phyloP scores from a whole-genome alignment of 1,140 invertebrate species.

The Bombus sylvicola region DNA sequence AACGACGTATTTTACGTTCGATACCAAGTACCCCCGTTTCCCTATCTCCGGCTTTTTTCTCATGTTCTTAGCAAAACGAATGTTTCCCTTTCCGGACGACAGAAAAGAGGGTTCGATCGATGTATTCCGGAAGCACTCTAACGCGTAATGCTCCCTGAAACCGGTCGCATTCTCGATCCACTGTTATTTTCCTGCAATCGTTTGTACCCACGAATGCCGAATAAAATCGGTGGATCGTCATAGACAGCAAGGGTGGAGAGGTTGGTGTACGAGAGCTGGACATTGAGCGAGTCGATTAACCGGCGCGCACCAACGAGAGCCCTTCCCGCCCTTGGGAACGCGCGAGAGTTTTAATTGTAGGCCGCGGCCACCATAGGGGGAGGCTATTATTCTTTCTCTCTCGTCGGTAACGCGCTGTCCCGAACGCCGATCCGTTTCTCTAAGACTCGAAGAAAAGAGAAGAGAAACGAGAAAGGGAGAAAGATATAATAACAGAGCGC shows the following conservation, averaged over 20 bases:
- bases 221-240: background rate
- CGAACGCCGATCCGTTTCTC: slow-evolving; percentile 61
- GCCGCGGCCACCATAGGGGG: slow-evolving; percentile 62
- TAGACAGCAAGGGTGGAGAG: slow-evolving; percentile 28
- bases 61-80: slow-evolving; percentile 55
- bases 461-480: slow-evolving; percentile 60
- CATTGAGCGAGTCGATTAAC: slow-evolving; percentile 63
- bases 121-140: slow-evolving; percentile 12
- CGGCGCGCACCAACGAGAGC: slow-evolving; percentile 49
- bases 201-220: too few species aligned
- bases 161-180: background rate
- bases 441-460: slow-evolving; percentile 60
- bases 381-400: slow-evolving; percentile 80
- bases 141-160: slow-evolving; percentile 24
- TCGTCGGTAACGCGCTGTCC: slow-evolving; percentile 60
- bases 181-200: background rate
- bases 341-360: slow-evolving; percentile 81
- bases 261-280: slow-evolving; percentile 48
- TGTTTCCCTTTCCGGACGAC: slow-evolving; percentile 65
- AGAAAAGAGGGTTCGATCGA: slow-evolving; percentile 38
- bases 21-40: background rate
- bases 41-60: slow-evolving; percentile 16
- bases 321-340: slow-evolving; percentile 65
- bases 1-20: slow-evolving; percentile 11
- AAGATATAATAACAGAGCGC: slow-evolving; percentile 81